Conservation (phyloP, 2,888 invertebrate genomes). For the Drosophila mayaguana region DNA sequence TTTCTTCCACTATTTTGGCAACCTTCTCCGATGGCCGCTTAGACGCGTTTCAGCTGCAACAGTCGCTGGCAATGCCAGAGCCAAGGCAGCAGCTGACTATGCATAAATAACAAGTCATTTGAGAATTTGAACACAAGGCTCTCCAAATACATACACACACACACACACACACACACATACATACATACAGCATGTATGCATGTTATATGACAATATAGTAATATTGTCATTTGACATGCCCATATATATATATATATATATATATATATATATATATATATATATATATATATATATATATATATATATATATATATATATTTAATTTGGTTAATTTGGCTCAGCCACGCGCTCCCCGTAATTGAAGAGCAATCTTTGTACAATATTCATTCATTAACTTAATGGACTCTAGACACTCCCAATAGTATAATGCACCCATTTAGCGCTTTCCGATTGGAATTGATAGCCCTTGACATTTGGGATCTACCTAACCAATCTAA, state of each 20-base stretch:
- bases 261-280: neutral
- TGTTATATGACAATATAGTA: neutral
- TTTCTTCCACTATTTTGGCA: neutral
- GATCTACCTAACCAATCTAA: neutral
- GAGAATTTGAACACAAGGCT: slow-evolving; percentile 35
- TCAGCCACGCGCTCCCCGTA: slow-evolving; percentile 19
- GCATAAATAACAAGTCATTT: slow-evolving; percentile 39
- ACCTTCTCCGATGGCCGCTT: neutral
- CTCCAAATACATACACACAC: neutral
- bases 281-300: neutral
- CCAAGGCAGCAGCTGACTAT: slow-evolving; percentile 33
- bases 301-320: neutral
- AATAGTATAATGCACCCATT: neutral
- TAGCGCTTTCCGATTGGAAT: neutral
- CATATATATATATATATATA: neutral
- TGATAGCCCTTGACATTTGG: neutral
- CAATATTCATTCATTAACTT: slow-evolving; percentile 37
- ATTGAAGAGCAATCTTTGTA: slow-evolving; percentile 47
- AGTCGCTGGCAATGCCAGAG: slow-evolving; percentile 3
- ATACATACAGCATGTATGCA: neutral
- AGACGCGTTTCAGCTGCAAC: neutral
- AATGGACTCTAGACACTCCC: slow-evolving; percentile 38
- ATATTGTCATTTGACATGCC: slow-evolving; percentile 16
- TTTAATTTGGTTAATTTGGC: slow-evolving; percentile 11
- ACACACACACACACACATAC: neutral